phyloP scores from a whole-genome alignment of 2,888 invertebrate genomes.

The Hydriomena furcata region DNA sequence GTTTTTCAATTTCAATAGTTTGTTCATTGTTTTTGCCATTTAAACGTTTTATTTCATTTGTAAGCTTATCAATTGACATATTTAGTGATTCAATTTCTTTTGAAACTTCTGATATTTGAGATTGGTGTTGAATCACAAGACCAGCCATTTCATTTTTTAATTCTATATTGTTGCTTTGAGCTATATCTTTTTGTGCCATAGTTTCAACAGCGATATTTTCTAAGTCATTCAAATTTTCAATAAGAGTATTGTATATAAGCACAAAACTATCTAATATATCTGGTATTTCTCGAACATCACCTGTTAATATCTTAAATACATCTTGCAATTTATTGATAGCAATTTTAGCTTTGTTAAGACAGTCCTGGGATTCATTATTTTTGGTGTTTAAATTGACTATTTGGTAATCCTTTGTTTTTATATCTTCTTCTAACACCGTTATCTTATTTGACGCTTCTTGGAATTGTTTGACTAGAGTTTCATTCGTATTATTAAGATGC shows the following conservation, averaged over 20 bases:
- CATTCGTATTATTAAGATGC: constrained; percentile 22
- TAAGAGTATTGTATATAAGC: constrained; percentile 44
- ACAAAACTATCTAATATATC: constrained; percentile 49
- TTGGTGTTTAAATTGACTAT: constrained; percentile 45
- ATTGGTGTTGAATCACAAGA: constrained; percentile 27
- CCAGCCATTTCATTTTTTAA: constrained; percentile 34
- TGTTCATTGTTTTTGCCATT: constrained; percentile 16
- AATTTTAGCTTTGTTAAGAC: constrained; percentile 47
- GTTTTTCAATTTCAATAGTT: constrained; percentile 10
- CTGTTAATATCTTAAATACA: constrained; percentile 48
- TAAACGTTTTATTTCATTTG: constrained; percentile 23
- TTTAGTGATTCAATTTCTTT: constrained; percentile 33
- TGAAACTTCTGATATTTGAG: constrained; percentile 34
- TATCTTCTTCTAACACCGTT: constrained; percentile 36
- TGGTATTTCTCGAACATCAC: constrained; percentile 49
- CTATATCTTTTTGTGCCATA: constrained; percentile 45
- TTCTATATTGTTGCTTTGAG: constrained; percentile 27
- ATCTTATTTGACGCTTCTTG: background rate
- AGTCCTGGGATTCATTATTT: constrained; percentile 41
- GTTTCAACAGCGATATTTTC: constrained; percentile 44
- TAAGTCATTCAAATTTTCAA: constrained; percentile 47
- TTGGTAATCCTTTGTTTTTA: constrained; percentile 44
- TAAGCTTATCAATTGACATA: constrained; percentile 19
- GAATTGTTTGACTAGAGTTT: constrained; percentile 9
- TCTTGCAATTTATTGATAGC: constrained; percentile 45